Conservation (phyloP, 2,888 invertebrate genomes). For the Sussaba pulchella region DNA sequence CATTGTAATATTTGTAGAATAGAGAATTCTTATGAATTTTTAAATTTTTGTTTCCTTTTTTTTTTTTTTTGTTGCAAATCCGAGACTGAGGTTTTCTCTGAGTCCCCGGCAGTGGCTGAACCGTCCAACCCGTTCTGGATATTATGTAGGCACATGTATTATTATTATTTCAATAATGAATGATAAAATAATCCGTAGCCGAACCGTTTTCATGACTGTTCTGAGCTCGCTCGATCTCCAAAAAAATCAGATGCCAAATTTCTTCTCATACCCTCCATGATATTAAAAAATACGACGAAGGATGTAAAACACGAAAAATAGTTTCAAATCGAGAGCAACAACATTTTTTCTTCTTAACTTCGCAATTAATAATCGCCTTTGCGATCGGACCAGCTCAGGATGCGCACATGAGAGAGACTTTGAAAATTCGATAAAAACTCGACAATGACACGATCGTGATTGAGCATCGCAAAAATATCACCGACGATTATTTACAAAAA, state of each 20-base stretch:
- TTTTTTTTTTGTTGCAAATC: constrained; percentile 11
- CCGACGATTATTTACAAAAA: not conserved
- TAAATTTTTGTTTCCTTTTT: not conserved
- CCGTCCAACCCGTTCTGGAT: constrained; percentile 85
- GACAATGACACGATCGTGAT: constrained; percentile 36
- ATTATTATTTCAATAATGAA: constrained; percentile 49
- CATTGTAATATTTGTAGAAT: too few species aligned
- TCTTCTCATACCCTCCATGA: not conserved
- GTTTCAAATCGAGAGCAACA: not conserved
- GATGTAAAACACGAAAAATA: not conserved
- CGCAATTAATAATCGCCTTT: constrained; percentile 6
- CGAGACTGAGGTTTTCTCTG: constrained; percentile 61
- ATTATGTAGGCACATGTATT: constrained; percentile 77
- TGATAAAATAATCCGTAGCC: constrained; percentile 47
- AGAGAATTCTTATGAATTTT: constrained; percentile 5
- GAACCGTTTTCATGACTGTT: constrained; percentile 25
- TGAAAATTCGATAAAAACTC: not conserved
- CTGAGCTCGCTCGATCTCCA: constrained; percentile 18
- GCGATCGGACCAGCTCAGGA: constrained; percentile 45
- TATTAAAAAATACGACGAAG: not conserved
- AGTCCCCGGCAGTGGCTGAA: constrained; percentile 80
- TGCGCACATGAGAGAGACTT: constrained; percentile 26
- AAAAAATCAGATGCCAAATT: not conserved
- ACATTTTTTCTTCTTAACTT: not conserved
- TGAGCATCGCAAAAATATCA: constrained; percentile 14